A percentile compares a stretch with the other conserved stretches of the same genome.
phyloP scores from a whole-genome alignment of 2,797 vertebrate genomes.

The Pangasius krempfi region DNA sequence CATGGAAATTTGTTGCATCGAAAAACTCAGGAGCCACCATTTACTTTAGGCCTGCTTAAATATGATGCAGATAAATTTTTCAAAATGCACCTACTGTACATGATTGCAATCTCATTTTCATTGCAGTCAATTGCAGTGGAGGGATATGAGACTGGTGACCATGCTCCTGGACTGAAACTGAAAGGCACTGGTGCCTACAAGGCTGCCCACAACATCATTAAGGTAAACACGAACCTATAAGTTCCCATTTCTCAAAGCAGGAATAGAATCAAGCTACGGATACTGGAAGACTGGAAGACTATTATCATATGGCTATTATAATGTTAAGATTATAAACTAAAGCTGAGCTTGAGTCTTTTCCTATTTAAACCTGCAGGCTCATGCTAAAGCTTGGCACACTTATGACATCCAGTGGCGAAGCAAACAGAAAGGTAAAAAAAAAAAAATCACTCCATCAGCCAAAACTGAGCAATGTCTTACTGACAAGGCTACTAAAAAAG shows the following conservation, averaged over 20 bases:
- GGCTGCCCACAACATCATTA: slow-evolving; percentile 87
- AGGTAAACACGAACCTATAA: slow-evolving; percentile 71
- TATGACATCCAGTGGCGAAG: slow-evolving; percentile 83
- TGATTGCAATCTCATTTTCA: slow-evolving; percentile 11
- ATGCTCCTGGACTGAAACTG: slow-evolving; percentile 85
- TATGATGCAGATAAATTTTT: not conserved
- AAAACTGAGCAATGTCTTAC: not conserved
- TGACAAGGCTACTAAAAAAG: not conserved
- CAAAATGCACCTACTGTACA: slow-evolving; percentile 5
- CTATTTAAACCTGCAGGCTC: slow-evolving; percentile 75
- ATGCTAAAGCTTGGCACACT: slow-evolving; percentile 87
- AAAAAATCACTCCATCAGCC: not conserved
- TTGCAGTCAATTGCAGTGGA: slow-evolving; percentile 84
- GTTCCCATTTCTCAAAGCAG: slow-evolving; percentile 10
- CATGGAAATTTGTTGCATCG: no score
- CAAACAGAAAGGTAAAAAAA: slow-evolving; percentile 83
- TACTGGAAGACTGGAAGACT: not conserved
- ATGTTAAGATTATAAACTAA: not conserved
- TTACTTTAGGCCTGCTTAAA: not conserved
- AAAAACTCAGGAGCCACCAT: not conserved
- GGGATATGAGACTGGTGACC: slow-evolving; percentile 86
- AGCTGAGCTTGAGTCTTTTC: slow-evolving; percentile 23
- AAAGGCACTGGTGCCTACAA: slow-evolving; percentile 80
- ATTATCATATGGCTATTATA: not conserved
- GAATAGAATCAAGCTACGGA: slow-evolving; percentile 25